Evolutionary conservation across 2,113 vertebrate genomes (phyloP).

Genomic region (Cranoglanis bouderius): DNA sequence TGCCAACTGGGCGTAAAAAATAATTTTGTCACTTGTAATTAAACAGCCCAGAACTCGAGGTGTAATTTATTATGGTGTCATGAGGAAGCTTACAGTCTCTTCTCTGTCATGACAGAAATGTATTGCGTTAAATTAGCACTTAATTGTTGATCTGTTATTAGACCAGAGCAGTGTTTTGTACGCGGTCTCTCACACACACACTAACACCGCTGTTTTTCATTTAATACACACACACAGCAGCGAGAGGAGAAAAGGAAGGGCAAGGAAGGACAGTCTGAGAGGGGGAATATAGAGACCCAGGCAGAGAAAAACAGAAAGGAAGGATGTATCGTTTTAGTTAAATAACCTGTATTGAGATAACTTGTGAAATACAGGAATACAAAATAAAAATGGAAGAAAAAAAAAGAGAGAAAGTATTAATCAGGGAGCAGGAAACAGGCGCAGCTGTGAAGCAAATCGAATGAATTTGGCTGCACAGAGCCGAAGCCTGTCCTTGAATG

Average conservation of each 20-base stretch:
- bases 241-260: background rate
- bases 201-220: background rate
- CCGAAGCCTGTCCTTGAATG: background rate
- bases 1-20: background rate
- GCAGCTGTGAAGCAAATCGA: conserved; percentile 8
- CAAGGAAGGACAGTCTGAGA: background rate
- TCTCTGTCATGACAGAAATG: background rate
- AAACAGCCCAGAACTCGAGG: background rate
- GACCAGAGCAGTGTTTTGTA: background rate
- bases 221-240: background rate
- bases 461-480: conserved; percentile 14
- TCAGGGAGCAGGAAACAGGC: conserved; percentile 23
- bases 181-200: too few relatives aligned
- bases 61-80: background rate
- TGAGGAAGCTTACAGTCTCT: background rate
- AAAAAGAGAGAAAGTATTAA: background rate
- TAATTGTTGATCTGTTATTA: background rate
- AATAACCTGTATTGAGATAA: background rate
- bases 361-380: background rate
- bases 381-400: background rate
- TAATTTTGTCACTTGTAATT: conserved; percentile 6
- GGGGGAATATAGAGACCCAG: too few relatives aligned
- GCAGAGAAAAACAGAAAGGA: background rate
- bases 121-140: background rate
- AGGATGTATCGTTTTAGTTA: background rate